Base-by-base conservation (phyloP, 2,797 vertebrate genomes). In the Pangasius macronema region DNA sequence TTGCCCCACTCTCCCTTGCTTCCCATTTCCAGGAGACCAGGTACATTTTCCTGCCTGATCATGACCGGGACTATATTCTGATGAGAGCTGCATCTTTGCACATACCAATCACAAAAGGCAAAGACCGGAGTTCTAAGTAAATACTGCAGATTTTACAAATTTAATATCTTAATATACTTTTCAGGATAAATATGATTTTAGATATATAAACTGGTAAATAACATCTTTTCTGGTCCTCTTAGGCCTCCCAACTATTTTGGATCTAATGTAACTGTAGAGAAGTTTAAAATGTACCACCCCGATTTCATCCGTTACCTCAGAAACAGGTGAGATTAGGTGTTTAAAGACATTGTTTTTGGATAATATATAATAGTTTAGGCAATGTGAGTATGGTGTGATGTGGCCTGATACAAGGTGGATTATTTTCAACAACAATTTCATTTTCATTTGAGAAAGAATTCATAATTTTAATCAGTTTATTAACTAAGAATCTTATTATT, bases 281-380 rank as follows among this genome's bases (percentile, higher is more conserved):
- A 96, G 86, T 88, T 97, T 89, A 96, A 96, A 93, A 96, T 97
- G 89, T 95, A 95, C 72, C 95, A 97, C 82, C 96, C 96, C 0
- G 96, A 97, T 65, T 97, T 97, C 85, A 88, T 96, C 85, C 96
- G 96, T 55, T 97, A 97, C 90, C 77, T 97, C 80, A 93, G 96
- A 83, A 97, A 97, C 95, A 95, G 96, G 96, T 97, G 89, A 92
- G 88, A 51, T 33, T 36, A 42, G 14, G 24, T 18, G 24, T 82
- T 39, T 39, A 42, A 53, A 73, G 22, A 46, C 20, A 13, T 57
- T 5, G 16, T 57, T 59, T 59, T 2, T 59, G 57, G 20, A 59
- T 59, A 59, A 22, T 24, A 5, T 59, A 55, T 18, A 55, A 18
- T 55, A 39, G 39, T 2, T 39, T 39, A 39, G 39, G 42, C 42